Evolutionary conservation across 1,140 invertebrate species (phyloP).

Genomic region (Lerema accius): DNA sequence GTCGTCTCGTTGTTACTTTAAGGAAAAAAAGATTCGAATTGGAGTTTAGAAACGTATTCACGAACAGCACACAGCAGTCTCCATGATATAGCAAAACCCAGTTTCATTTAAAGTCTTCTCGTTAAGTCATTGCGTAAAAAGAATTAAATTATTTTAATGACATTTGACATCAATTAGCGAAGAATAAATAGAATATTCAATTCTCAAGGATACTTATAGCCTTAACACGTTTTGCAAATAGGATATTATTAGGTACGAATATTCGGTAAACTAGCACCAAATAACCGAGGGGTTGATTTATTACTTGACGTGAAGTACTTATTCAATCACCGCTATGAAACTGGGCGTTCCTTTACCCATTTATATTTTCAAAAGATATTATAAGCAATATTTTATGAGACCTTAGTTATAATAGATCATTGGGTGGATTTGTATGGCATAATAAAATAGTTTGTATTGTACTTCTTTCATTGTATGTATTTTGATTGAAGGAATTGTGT

Average conservation of each 20-base stretch:
- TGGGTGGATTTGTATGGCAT: neutral
- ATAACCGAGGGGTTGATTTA: conserved; percentile 9
- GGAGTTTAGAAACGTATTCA: no score
- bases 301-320: conserved; percentile 11
- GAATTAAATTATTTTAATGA: neutral
- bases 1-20: no score
- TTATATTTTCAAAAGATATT: conserved; percentile 9
- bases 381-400: conserved; percentile 9
- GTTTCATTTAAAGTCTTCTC: no score
- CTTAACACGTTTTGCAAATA: conserved; percentile 13
- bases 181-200: neutral
- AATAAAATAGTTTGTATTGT: neutral
- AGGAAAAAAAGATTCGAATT: no score
- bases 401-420: neutral
- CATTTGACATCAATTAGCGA: neutral
- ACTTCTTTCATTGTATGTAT: no score
- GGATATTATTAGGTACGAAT: conserved; percentile 14
- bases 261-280: conserved; percentile 10
- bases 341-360: conserved; percentile 6
- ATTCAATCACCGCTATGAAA: conserved; percentile 11
- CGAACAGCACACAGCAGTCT: no score
- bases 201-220: neutral
- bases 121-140: no score
- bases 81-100: no score
- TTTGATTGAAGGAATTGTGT: no score